phyloP scores from a whole-genome alignment of 2,888 invertebrate genomes.

The Callosobruchus maculatus region DNA sequence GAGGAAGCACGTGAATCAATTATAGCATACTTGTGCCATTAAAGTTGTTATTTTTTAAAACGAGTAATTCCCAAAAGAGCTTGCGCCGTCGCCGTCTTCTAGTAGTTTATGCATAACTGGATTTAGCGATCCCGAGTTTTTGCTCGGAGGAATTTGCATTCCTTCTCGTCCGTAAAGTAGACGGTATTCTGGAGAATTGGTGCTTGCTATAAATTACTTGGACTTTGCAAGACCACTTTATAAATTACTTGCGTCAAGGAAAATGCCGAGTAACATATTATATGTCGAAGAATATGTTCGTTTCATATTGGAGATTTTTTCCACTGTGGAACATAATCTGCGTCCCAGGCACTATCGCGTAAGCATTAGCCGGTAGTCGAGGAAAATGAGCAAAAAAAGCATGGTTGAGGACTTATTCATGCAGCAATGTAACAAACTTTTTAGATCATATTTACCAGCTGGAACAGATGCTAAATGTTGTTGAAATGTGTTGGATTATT shows the following conservation, averaged over 20 bases:
- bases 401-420: no score
- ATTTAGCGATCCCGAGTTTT: not conserved
- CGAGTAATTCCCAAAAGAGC: not conserved
- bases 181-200: not conserved
- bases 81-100: not conserved
- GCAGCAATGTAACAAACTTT: no score
- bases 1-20: not conserved
- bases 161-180: not conserved
- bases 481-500: no score
- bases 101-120: not conserved
- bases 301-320: no score
- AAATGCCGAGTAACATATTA: not conserved
- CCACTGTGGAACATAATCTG: no score
- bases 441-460: no score
- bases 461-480: no score
- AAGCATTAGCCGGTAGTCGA: no score
- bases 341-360: no score
- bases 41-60: not conserved
- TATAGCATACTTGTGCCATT: not conserved
- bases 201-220: not conserved
- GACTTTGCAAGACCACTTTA: not conserved
- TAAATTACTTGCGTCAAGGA: no score
- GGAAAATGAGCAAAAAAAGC: no score
- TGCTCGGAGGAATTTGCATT: not conserved
- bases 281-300: no score